Evolutionary conservation across 2,888 invertebrate species (phyloP), one percentile per base, ranked within the genome.

Genomic region (Myathropa florea): DNA sequence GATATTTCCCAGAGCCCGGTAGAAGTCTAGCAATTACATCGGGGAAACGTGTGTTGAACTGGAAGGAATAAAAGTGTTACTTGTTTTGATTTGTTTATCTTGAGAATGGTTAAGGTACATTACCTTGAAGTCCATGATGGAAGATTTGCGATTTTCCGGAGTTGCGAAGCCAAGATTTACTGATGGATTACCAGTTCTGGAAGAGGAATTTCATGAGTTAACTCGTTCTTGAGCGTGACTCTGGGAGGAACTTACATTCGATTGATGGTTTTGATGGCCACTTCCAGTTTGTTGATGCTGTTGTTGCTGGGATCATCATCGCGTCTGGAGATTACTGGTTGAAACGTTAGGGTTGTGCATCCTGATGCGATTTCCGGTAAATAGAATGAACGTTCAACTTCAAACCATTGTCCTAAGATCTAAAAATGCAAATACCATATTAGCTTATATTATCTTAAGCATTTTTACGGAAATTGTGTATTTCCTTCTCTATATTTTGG

Each of bases 321-420:
- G 67, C 89, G 89, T 21, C 89, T 81, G 0, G 83, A 68, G 78
- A 89, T 90, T 18, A 91, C 93, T 0, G 92, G 92, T 83, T 92
- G 90, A 86, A 96, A 94, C 89, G 95, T 94, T 46, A 96, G 91
- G 88, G 94, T 94, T 0, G 95, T 95, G 91, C 96, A 96, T 89
- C 95, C 95, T 10, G 95, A 94, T 0, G 95, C 93, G 59, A 96
- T 93, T 93, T 96, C 96, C 90, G 96, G 95, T 83, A 96, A 91
- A 91, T 96, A 96, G 92, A 96, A 96, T 0, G 96, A 95, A 60
- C 96, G 93, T 91, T 96, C 96, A 76, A 96, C 95, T 92, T 96
- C 96, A 90, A 94, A 96, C 96, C 96, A 96, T 88, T 94, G 93
- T 91, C 96, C 95, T 94, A 96, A 91, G 68, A 93, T 92, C 92